Conservation (phyloP, 2,888 invertebrate species). For the Cataglyphis livida region DNA sequence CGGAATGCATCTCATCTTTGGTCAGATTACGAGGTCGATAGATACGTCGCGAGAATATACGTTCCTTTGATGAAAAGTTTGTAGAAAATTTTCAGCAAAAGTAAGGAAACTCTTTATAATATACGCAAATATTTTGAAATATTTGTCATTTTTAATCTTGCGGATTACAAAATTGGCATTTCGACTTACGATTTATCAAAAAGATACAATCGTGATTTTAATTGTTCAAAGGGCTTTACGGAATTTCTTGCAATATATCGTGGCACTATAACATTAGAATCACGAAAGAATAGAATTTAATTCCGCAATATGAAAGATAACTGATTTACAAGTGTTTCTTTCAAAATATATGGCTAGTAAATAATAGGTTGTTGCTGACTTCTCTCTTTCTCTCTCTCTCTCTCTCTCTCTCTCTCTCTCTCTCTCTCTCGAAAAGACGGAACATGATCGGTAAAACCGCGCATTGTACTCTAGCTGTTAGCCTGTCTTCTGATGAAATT, state of each 20-base stretch:
- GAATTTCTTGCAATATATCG: neutral
- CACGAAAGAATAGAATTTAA: constrained; percentile 1
- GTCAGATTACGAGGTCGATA: constrained; percentile 36
- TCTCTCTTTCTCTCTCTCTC: too few species aligned
- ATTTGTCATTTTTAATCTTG: neutral
- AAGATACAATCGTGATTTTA: neutral
- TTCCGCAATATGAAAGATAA: neutral
- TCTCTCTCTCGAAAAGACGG: constrained; percentile 5
- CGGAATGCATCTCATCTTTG: constrained; percentile 36
- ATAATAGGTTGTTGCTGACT: constrained; percentile 26
- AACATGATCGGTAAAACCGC: constrained; percentile 22
- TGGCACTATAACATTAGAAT: neutral
- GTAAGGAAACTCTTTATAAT: neutral
- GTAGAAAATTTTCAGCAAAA: constrained; percentile 3
- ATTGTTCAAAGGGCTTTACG: neutral
- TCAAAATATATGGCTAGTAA: neutral
- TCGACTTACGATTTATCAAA: neutral
- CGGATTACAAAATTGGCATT: neutral
- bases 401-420: too few species aligned
- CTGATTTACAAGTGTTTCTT: constrained; percentile 1
- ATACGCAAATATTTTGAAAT: neutral
- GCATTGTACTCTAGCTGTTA: constrained; percentile 3
- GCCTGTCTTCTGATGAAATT: constrained; percentile 7
- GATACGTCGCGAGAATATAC: neutral
- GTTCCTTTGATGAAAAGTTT: neutral